A percentile compares a stretch with the other conserved stretches of the same genome.
These are phyloP conservation scores for Crenichthys baileyi DNA, from an alignment of 2,797 vertebrate genomes.

Conservation along the genomic window DNA sequence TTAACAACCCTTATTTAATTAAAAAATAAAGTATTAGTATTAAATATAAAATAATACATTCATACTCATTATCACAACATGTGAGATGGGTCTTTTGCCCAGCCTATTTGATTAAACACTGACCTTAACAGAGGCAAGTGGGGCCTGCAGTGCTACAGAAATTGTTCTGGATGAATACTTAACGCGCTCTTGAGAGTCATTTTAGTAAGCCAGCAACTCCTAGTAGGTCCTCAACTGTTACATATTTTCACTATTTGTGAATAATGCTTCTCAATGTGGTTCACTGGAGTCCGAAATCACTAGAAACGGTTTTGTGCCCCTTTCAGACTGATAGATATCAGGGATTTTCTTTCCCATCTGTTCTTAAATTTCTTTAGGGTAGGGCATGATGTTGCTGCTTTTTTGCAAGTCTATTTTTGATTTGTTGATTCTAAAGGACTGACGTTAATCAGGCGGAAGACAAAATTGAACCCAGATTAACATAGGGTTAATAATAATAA, in stretches of 20 bases:
- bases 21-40: too few species aligned
- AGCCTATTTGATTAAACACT: background rate
- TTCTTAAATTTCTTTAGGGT: background rate
- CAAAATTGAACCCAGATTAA: background rate
- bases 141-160: background rate
- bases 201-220: background rate
- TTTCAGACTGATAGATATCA: background rate
- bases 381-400: background rate
- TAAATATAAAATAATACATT: too few species aligned
- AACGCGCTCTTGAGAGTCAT: background rate
- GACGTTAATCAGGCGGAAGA: background rate
- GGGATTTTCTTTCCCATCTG: background rate
- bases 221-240: background rate
- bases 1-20: too few species aligned
- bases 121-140: background rate
- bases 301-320: background rate
- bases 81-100: background rate
- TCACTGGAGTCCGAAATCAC: background rate
- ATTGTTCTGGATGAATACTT: too few species aligned
- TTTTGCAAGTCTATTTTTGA: background rate
- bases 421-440: background rate
- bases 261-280: background rate
- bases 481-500: background rate
- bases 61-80: background rate
- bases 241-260: background rate